Evolutionary conservation across 2,888 invertebrate genomes (phyloP).

Genomic region (Daptonema setosum): DNA sequence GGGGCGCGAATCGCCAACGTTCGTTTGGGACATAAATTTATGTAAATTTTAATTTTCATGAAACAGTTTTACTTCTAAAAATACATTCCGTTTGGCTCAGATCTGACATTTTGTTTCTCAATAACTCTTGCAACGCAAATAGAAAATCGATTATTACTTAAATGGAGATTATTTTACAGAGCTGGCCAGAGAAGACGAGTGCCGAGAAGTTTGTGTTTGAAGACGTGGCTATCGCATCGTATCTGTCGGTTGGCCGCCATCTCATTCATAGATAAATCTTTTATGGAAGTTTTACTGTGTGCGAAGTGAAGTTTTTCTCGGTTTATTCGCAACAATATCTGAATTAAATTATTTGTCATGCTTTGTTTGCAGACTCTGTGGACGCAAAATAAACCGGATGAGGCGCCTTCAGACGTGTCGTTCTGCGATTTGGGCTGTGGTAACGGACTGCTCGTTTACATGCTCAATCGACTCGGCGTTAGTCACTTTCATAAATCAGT

Average conservation of each 20-base stretch:
- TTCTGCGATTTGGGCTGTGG: constrained; percentile 90
- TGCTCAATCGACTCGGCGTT: constrained; percentile 56
- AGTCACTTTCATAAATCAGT: too few species aligned
- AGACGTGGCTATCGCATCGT: constrained; percentile 73
- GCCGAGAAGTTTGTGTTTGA: constrained; percentile 79
- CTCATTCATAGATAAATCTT: too few species aligned
- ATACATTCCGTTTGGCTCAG: background rate
- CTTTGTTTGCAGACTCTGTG: background rate
- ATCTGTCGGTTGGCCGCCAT: constrained; percentile 41
- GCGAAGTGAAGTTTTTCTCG: too few species aligned
- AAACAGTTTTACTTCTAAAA: too few species aligned
- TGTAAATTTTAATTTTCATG: too few species aligned
- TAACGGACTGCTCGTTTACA: constrained; percentile 71
- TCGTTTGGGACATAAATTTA: background rate
- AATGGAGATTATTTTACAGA: too few species aligned
- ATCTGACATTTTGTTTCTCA: background rate
- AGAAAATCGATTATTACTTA: background rate
- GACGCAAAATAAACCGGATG: background rate
- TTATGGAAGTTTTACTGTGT: too few species aligned
- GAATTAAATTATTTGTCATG: background rate
- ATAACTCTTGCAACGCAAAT: background rate
- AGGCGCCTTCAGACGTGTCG: background rate
- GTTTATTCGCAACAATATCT: background rate
- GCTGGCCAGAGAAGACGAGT: constrained; percentile 75
- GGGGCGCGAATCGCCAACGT: background rate